A percentile compares a stretch with the other conserved stretches of the same genome.
Conservation (phyloP, 2,113 vertebrate species). For the Scomber scombrus region DNA sequence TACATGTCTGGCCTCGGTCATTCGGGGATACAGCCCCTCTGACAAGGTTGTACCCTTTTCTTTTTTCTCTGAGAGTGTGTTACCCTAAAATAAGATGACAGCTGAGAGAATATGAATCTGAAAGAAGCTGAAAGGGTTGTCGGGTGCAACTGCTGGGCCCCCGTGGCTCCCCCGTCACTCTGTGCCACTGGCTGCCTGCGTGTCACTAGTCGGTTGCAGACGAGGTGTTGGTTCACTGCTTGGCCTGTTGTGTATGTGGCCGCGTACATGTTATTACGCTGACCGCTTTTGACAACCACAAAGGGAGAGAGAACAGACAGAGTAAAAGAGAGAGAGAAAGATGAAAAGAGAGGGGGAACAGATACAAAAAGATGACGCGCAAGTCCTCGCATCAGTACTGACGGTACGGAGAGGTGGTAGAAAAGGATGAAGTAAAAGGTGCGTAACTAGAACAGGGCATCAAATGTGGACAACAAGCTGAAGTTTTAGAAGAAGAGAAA, state of each 20-base stretch:
- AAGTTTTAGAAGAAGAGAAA: neutral
- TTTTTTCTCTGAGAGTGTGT: neutral
- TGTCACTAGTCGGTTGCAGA: slow-evolving; percentile 50
- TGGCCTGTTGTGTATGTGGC: slow-evolving; percentile 48
- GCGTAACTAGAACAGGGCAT: neutral
- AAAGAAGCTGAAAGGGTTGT: slow-evolving; percentile 26
- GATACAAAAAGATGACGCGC: neutral
- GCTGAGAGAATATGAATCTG: slow-evolving; percentile 18
- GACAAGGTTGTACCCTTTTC: neutral
- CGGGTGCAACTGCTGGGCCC: neutral
- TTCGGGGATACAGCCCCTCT: neutral
- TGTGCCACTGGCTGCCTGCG: slow-evolving; percentile 30
- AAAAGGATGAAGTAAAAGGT: neutral
- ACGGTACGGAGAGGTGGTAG: neutral
- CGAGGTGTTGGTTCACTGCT: slow-evolving; percentile 37
- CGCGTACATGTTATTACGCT: slow-evolving; percentile 59
- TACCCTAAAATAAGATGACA: slow-evolving; percentile 37
- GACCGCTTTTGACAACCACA: slow-evolving; percentile 47
- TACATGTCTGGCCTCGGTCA: neutral
- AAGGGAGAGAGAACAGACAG: slow-evolving; percentile 1
- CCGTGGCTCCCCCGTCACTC: slow-evolving; percentile 9
- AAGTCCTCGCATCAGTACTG: neutral
- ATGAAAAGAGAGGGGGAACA: neutral
- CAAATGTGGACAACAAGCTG: neutral
- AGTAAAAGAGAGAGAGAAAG: slow-evolving; percentile 3